Evolutionary conservation across 2,888 invertebrate species (phyloP), one percentile per base, ranked within the genome.

Genomic region (Drosophila dives): DNA sequence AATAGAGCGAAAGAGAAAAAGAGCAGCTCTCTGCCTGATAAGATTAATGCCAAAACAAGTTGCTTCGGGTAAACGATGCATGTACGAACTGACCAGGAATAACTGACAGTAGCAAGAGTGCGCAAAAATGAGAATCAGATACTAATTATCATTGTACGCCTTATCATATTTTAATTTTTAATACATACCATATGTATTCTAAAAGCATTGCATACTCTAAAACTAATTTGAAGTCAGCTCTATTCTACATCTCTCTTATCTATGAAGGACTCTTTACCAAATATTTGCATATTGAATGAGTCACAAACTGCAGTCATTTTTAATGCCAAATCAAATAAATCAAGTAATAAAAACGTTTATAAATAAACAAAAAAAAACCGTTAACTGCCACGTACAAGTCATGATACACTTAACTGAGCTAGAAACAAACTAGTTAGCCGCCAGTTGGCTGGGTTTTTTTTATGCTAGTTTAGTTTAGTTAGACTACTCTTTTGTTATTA

Each of bases 151-250:
- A 36, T 40, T 40, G 38, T 38, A 12, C n/a, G 29, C 1, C n/a
- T 38, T 38, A 36, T 15, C 17, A 6, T 36, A 20, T 2, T 26
- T 23, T 26, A 20, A 6, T 38, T 20, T 50, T 6, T 36, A 12
- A 3, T n/a, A 2, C 7, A 45, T 20, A 12, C 7, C 12, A 45
- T 23, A 8, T 23, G 4, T 23, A 45, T 15, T 38, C 17, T 17
- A 50, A 76, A 77, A 59, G 32, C 33, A 20, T 75, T 80, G 80
- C 81, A 80, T 80, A 80, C 81, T 77, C 65, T 69, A 54, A 3
- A 66, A 81, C 77, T 77, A 48, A n/a, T 10, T 3, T 2, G 29
- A 20, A 23, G 32, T 33, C 29, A 48, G 4, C 36, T 11, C n/a
- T n/a, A n/a, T 15, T 45, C 45, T 15, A 20, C 48, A 26, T 34